A percentile compares a stretch with the other conserved stretches of the same genome.
Evolutionary conservation across 2,888 invertebrate species (phyloP).

Genomic region (Phortica okadai): DNA sequence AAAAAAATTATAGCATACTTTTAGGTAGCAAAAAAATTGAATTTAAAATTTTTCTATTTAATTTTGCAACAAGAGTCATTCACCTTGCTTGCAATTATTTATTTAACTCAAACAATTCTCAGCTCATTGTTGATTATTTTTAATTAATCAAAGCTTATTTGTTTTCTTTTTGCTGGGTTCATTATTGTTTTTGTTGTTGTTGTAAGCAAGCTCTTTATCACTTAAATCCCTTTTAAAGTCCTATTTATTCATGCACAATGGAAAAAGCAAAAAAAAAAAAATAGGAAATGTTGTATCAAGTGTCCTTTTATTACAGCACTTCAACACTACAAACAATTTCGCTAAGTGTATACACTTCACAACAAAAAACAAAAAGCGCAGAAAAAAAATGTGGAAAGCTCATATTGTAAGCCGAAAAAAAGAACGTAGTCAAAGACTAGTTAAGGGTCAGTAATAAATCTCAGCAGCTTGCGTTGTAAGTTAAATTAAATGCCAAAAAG

Average conservation of each 20-base stretch:
- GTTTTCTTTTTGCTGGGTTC: too few species aligned
- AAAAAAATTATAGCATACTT: slow-evolving; percentile 16
- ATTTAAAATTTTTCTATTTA: neutral
- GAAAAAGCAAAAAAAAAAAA: slow-evolving; percentile 36
- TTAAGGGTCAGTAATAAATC: slow-evolving; percentile 70
- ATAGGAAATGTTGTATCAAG: slow-evolving; percentile 29
- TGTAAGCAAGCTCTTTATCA: slow-evolving; percentile 27
- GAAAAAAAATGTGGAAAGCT: slow-evolving; percentile 34
- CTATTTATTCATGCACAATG: too few species aligned
- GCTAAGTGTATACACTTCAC: slow-evolving; percentile 8
- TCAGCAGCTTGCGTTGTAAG: slow-evolving; percentile 63
- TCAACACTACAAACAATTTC: slow-evolving; percentile 11
- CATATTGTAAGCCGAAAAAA: slow-evolving; percentile 28
- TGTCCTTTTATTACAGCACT: slow-evolving; percentile 5
- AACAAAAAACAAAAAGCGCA: slow-evolving; percentile 11
- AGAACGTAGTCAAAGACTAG: slow-evolving; percentile 46
- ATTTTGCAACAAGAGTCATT: neutral
- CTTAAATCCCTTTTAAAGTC: too few species aligned
- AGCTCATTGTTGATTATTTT: too few species aligned
- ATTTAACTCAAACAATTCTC: too few species aligned
- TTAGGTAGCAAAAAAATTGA: neutral
- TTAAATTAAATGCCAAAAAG: slow-evolving; percentile 72
- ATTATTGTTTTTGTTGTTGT: neutral
- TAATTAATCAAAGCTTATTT: too few species aligned
- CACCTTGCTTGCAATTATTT: too few species aligned